Conservation (phyloP, 2,888 invertebrate species). For the Mesorhabditis belari region DNA sequence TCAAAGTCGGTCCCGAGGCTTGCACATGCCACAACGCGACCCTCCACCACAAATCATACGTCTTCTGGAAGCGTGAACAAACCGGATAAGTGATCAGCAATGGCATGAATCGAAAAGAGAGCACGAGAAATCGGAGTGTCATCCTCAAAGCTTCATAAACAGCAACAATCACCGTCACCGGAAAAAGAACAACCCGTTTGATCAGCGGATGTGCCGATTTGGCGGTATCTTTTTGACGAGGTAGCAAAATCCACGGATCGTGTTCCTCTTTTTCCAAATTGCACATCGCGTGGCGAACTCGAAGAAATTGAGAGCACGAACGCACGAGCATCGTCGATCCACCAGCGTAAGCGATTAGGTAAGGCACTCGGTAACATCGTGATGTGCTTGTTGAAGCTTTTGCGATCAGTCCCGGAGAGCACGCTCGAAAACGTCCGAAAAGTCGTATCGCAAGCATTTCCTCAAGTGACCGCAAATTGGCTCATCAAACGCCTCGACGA, state of each 20-base stretch:
- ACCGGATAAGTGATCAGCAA: conserved; percentile 24
- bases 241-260: background rate
- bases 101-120: conserved; percentile 25
- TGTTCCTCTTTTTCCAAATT: background rate
- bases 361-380: too few relatives aligned
- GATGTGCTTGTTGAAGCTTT: too few relatives aligned
- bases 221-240: background rate
- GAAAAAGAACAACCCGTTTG: background rate
- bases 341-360: background rate
- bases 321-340: background rate
- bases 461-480: too few relatives aligned
- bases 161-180: background rate
- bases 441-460: too few relatives aligned
- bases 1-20: conserved; percentile 56
- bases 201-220: background rate
- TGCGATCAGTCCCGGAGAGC: too few relatives aligned
- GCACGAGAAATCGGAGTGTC: conserved; percentile 9
- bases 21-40: conserved; percentile 18
- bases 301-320: too few relatives aligned
- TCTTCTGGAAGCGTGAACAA: conserved; percentile 8
- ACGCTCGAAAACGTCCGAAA: too few relatives aligned
- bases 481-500: too few relatives aligned
- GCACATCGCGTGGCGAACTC: too few relatives aligned
- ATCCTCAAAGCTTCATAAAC: conserved; percentile 5
- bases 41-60: conserved; percentile 28